phyloP scores from a whole-genome alignment of 1,140 invertebrate genomes.

The Diabrotica undecimpunctata region DNA sequence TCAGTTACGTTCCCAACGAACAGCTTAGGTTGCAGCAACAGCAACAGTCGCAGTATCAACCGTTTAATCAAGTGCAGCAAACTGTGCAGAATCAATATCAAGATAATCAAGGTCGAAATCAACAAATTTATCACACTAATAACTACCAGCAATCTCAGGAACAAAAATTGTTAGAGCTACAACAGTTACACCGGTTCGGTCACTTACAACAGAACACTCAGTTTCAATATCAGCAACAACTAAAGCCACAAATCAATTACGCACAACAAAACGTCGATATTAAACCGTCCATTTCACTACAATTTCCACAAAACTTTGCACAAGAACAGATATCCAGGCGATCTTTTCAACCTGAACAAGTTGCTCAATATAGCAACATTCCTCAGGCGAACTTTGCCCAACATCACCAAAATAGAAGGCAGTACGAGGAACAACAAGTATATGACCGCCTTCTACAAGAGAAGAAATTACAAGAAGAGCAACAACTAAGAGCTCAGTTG shows the following conservation, averaged over 20 bases:
- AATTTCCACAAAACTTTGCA: background rate
- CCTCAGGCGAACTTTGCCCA: constrained; percentile 32
- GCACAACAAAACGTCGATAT: background rate
- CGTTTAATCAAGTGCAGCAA: constrained; percentile 11
- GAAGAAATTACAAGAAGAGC: constrained; percentile 27
- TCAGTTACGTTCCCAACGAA: constrained; percentile 9
- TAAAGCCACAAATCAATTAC: constrained; percentile 10
- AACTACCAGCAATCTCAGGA: constrained; percentile 32
- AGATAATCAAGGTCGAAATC: constrained; percentile 17
- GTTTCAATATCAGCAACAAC: constrained; percentile 37
- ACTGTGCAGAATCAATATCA: constrained; percentile 24
- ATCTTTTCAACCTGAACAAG: background rate
- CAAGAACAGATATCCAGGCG: background rate
- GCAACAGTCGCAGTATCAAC: constrained; percentile 27
- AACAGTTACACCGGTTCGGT: background rate
- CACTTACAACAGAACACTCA: constrained; percentile 24
- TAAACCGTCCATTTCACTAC: background rate
- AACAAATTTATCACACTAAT: constrained; percentile 21
- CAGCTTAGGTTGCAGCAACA: background rate
- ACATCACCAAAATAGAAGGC: constrained; percentile 31
- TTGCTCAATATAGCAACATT: constrained; percentile 2
- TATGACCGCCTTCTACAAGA: constrained; percentile 33
- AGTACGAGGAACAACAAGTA: constrained; percentile 29
- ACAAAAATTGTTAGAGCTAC: background rate
- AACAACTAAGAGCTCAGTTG: constrained; percentile 26